phyloP scores from a whole-genome alignment of 2,113 vertebrate species.

The Rana temporaria region DNA sequence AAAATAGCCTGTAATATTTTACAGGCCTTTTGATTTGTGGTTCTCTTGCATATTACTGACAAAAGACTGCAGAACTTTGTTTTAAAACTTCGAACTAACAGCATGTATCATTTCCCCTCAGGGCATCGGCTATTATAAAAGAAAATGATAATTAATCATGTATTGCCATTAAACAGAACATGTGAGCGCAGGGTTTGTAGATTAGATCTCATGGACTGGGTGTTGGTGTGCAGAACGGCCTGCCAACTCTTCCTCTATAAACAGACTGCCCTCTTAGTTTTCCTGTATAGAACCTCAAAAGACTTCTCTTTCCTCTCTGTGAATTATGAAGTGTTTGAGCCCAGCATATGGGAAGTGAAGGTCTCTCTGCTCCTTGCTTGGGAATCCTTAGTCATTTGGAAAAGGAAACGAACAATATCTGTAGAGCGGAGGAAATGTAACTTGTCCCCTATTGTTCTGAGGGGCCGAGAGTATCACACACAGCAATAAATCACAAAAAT shows the following conservation, averaged over 20 bases:
- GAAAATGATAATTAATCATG: constrained; percentile 24
- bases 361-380: constrained; percentile 23
- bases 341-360: constrained; percentile 47
- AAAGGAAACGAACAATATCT: constrained; percentile 50
- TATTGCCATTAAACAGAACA: constrained; percentile 8
- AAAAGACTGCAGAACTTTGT: constrained; percentile 3
- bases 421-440: constrained; percentile 43
- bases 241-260: constrained; percentile 38
- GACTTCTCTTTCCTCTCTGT: constrained; percentile 38
- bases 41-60: not conserved
- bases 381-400: constrained; percentile 18
- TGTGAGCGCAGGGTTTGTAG: not conserved
- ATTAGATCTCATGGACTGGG: not conserved
- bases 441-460: constrained; percentile 46
- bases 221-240: constrained; percentile 5
- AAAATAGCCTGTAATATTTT: constrained; percentile 33
- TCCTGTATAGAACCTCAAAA: constrained; percentile 49
- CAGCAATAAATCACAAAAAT: constrained; percentile 48
- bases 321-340: constrained; percentile 39
- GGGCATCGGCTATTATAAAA: constrained; percentile 13
- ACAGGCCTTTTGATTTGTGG: constrained; percentile 27
- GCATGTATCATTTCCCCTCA: not conserved
- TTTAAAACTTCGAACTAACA: constrained; percentile 17
- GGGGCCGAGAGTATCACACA: constrained; percentile 3
- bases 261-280: constrained; percentile 32